Evolutionary conservation across 2,888 invertebrate genomes (phyloP), one percentile per base, ranked within the genome.

Genomic region (Eupithecia subfuscata): DNA sequence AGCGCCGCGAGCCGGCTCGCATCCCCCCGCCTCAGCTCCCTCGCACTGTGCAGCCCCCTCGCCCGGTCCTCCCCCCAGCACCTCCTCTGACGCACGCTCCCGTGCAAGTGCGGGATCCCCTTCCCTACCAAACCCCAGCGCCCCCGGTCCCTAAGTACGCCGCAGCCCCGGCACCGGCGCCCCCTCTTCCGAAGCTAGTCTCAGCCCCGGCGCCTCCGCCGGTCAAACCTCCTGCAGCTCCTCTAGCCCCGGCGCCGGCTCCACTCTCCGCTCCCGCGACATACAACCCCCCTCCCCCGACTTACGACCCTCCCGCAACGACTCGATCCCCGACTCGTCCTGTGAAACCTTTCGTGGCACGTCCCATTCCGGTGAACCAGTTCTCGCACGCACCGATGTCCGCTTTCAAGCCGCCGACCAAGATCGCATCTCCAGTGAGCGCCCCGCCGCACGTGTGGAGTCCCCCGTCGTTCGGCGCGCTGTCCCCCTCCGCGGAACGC

Each of bases 371-470:
- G 4, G 95, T 97, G 0, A 97, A 97, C 86, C 96, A 97, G 82
- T 97, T 97, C 84, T 97, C 96, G 37, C 97, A 97, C 86, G 97
- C 97, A 0, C 97, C 97, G 0, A 96, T 96, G 93, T 97, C 97
- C 14, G 97, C 97, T 6, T 97, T 97, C 84, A 96, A 96, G 80
- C 97, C 97, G 1, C 95, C 94, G 76, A 91, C 94, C 75, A 95
- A 91, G 81, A 90, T 91, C 75, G 85, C 86, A 43, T 95, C 91
- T 12, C 94, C 95, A 7, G 89, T 87, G 11, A 83, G 83, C 37
- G 89, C 91, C 14, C 89, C 90, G 2, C 84, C 91, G 1, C 90
- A 89, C 81, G 84, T 95, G 40, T 95, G 95, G 95, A 92, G 91
- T 81, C 94, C 95, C 1, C 92, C 95, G 1, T 93, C 95, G 22